Percentiles rank a stretch among this genome's conserved stretches.
phyloP scores from a whole-genome alignment of 1,140 invertebrate species.

The Temnothorax longispinosus region DNA sequence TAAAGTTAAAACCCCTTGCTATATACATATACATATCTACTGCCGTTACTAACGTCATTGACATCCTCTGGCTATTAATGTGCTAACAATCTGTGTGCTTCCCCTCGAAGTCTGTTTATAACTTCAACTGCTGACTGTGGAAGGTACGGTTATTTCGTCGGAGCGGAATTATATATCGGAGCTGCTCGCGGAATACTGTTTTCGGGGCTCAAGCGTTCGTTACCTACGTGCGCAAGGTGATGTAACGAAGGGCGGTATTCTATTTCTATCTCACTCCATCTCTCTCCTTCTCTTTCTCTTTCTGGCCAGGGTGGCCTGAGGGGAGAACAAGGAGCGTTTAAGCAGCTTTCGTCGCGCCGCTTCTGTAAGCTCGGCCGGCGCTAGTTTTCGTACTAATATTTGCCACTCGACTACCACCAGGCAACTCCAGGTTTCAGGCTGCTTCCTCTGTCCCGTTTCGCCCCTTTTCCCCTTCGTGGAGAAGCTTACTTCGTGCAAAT shows the following conservation, averaged over 20 bases:
- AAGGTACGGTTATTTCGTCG: conserved; percentile 75
- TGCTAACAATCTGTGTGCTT: conserved; percentile 33
- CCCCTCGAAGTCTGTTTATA: conserved; percentile 71
- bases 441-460: conserved; percentile 36
- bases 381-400: conserved; percentile 86
- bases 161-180: conserved; percentile 77
- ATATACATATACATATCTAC: conserved; percentile 21
- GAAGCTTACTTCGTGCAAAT: conserved; percentile 53
- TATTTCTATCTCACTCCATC: conserved; percentile 17
- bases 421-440: conserved; percentile 61
- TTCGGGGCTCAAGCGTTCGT: conserved; percentile 66
- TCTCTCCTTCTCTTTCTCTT: not conserved
- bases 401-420: conserved; percentile 82
- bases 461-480: conserved; percentile 4
- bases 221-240: conserved; percentile 59
- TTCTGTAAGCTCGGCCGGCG: conserved; percentile 78
- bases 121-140: conserved; percentile 77
- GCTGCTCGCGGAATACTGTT: conserved; percentile 68
- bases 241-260: conserved; percentile 59
- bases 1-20: not conserved
- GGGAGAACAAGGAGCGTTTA: conserved; percentile 76
- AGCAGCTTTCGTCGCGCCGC: conserved; percentile 84
- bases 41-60: conserved; percentile 39
- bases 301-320: not conserved
- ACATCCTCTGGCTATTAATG: conserved; percentile 36